Conservation (phyloP, 1,140 invertebrate genomes). For the Drosophila guanche region DNA sequence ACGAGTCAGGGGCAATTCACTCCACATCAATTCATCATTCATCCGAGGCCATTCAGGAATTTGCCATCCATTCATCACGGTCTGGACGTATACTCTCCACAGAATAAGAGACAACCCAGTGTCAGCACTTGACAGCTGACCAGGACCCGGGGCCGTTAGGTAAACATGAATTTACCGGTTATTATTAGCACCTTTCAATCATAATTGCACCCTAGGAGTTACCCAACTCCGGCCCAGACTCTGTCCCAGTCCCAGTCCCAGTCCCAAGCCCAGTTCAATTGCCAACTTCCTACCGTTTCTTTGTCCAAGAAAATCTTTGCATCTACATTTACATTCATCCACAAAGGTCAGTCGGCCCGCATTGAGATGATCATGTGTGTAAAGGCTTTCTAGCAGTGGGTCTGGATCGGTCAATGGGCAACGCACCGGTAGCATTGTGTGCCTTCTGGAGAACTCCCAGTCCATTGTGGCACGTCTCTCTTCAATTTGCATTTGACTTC, state of each 20-base stretch:
- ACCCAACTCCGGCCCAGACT: slow-evolving; percentile 21
- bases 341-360: slow-evolving; percentile 21
- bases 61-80: slow-evolving; percentile 60
- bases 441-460: slow-evolving; percentile 46
- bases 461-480: slow-evolving; percentile 40
- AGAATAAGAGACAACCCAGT: slow-evolving; percentile 11
- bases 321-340: slow-evolving; percentile 28
- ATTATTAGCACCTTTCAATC: slow-evolving; percentile 81
- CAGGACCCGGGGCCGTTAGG: slow-evolving; percentile 62
- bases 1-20: slow-evolving; percentile 11
- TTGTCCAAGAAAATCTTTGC: slow-evolving; percentile 32
- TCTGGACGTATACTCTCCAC: background rate
- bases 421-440: slow-evolving; percentile 37
- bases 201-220: slow-evolving; percentile 76
- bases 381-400: slow-evolving; percentile 63
- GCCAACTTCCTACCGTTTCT: slow-evolving; percentile 56
- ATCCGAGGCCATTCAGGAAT: slow-evolving; percentile 44
- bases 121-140: slow-evolving; percentile 74
- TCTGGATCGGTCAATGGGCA: slow-evolving; percentile 11
- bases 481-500: slow-evolving; percentile 83
- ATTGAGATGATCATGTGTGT: slow-evolving; percentile 68
- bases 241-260: slow-evolving; percentile 1
- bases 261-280: slow-evolving; percentile 34
- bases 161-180: slow-evolving; percentile 82
- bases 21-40: slow-evolving; percentile 62